These are phyloP conservation scores for Takifugu bimaculatus DNA, from an alignment of 2,113 vertebrate genomes.

Conservation along the genomic window DNA sequence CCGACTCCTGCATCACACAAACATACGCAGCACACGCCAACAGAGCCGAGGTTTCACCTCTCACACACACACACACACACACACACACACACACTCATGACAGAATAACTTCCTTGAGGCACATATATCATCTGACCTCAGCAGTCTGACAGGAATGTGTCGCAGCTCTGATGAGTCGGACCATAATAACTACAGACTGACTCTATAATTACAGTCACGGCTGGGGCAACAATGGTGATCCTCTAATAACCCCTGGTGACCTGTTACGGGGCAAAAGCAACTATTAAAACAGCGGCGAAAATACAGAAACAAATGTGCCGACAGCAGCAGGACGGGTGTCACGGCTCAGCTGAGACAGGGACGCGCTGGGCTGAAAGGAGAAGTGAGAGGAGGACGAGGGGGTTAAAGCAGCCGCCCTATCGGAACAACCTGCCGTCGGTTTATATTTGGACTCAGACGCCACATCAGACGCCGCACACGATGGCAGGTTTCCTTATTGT, in stretches of 20 bases:
- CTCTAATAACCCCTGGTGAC: constrained; percentile 64
- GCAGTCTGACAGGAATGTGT: constrained; percentile 61
- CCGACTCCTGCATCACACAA: constrained; percentile 52
- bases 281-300: constrained; percentile 36
- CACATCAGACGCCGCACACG: constrained; percentile 23
- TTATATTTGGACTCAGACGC: constrained; percentile 44
- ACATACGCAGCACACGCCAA: constrained; percentile 15
- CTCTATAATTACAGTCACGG: constrained; percentile 60
- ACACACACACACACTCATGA: constrained; percentile 31
- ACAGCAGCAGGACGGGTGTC: constrained; percentile 34
- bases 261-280: constrained; percentile 30
- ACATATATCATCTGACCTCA: constrained; percentile 72
- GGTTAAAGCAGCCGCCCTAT: constrained; percentile 6
- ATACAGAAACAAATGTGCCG: constrained; percentile 41
- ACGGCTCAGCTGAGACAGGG: constrained; percentile 11
- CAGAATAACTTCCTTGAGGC: constrained; percentile 59
- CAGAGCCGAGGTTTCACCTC: constrained; percentile 10
- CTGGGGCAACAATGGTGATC: constrained; percentile 51
- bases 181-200: constrained; percentile 66
- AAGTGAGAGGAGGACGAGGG: constrained; percentile 56
- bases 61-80: constrained; percentile 37
- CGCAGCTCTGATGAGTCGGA: constrained; percentile 59
- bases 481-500: constrained; percentile 13
- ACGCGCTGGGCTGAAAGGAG: constrained; percentile 24
- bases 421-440: constrained; percentile 26